These are phyloP conservation scores for Apeira syringaria DNA, from an alignment of 2,888 invertebrate genomes.

Conservation along the genomic window DNA sequence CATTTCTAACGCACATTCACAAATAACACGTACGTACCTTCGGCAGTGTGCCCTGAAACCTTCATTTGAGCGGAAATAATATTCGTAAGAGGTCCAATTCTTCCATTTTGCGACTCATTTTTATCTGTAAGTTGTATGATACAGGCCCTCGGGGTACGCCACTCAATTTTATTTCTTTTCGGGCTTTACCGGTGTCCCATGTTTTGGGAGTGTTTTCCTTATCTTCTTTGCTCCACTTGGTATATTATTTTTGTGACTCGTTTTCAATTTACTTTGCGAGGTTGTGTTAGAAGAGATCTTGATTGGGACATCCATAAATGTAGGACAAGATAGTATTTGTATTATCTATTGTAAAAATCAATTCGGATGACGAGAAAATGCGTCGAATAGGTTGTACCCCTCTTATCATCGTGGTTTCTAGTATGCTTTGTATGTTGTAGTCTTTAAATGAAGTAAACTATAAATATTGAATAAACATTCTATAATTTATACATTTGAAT, in stretches of 20 bases:
- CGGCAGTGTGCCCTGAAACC: neutral
- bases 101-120: slow-evolving; percentile 25
- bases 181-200: slow-evolving; percentile 36
- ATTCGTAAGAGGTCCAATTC: slow-evolving; percentile 22
- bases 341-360: too few species aligned
- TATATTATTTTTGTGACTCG: slow-evolving; percentile 40
- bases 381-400: too few species aligned
- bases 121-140: slow-evolving; percentile 38
- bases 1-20: neutral
- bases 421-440: too few species aligned
- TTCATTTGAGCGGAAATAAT: slow-evolving; percentile 16
- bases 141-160: slow-evolving; percentile 33
- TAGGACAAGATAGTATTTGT: too few species aligned
- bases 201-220: slow-evolving; percentile 38
- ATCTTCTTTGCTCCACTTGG: slow-evolving; percentile 22
- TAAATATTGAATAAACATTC: too few species aligned
- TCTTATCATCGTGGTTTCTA: too few species aligned
- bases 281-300: slow-evolving; percentile 17
- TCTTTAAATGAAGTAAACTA: too few species aligned
- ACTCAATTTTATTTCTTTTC: slow-evolving; percentile 45
- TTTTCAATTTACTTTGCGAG: slow-evolving; percentile 37
- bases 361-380: too few species aligned
- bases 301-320: slow-evolving; percentile 11
- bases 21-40: neutral
- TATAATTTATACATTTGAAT: too few species aligned